phyloP scores from a whole-genome alignment of 53 echinoderm and acorn worm species.

The Antedon mediterranea region DNA sequence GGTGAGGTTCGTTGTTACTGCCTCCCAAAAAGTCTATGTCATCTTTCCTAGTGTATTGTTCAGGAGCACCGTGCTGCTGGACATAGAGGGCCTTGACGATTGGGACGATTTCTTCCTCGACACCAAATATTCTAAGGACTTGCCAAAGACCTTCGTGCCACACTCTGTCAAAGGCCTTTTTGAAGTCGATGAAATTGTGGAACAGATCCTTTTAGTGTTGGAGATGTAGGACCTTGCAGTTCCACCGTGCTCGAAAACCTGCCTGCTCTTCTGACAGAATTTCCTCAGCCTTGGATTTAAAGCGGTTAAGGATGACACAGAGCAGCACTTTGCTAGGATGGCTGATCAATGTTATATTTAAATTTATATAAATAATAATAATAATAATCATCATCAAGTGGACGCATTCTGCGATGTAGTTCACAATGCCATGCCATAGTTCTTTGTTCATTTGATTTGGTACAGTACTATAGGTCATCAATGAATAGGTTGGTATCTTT shows the following conservation, averaged over 20 bases:
- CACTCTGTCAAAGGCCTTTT: neutral
- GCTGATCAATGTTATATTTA: too few relatives aligned
- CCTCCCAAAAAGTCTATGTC: conserved; percentile 8
- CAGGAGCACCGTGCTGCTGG: neutral
- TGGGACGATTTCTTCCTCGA: conserved; percentile 4
- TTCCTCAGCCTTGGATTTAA: too few relatives aligned
- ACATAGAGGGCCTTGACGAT: neutral
- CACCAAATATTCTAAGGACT: neutral
- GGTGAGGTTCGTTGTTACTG: conserved; percentile 11
- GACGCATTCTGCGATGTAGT: too few relatives aligned
- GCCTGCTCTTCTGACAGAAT: conserved; percentile 14
- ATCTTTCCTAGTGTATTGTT: neutral
- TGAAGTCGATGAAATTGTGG: neutral
- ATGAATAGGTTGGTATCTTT: too few relatives aligned
- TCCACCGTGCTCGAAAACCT: conserved; percentile 7
- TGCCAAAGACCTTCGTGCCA: conserved; percentile 1
- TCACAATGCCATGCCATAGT: too few relatives aligned
- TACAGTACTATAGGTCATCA: too few relatives aligned
- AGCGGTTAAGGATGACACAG: too few relatives aligned
- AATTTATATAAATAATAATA: too few relatives aligned
- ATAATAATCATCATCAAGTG: too few relatives aligned
- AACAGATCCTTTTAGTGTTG: conserved; percentile 10
- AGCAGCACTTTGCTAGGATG: too few relatives aligned
- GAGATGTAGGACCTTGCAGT: conserved; percentile 1
- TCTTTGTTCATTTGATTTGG: too few relatives aligned